Evolutionary conservation across 2,113 vertebrate genomes (phyloP).

Genomic region (Climacteris rufus): DNA sequence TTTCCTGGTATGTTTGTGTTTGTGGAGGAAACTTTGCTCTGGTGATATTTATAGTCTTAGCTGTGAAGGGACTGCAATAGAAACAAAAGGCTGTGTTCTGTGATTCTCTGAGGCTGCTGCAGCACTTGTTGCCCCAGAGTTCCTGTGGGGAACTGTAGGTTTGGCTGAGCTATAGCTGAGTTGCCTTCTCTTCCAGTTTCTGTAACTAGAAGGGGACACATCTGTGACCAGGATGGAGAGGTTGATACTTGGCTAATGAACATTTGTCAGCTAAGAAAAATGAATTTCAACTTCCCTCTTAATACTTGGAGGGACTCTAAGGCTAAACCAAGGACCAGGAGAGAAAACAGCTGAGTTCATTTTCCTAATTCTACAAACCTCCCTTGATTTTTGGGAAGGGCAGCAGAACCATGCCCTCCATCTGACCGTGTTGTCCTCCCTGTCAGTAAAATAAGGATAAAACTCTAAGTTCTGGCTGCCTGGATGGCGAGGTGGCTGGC

Average conservation of each 20-base stretch:
- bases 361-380: neutral
- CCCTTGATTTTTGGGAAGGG: neutral
- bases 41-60: neutral
- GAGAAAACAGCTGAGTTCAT: neutral
- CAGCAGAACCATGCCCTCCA: neutral
- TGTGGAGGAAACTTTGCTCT: neutral
- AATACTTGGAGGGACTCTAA: neutral
- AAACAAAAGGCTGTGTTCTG: neutral
- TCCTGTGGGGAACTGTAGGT: neutral
- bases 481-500: neutral
- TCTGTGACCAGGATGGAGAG: neutral
- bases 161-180: neutral
- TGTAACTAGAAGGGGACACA: neutral
- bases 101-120: neutral
- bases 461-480: neutral
- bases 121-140: neutral
- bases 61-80: neutral
- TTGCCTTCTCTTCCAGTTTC: neutral
- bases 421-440: accelerated
- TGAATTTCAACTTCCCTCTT: neutral
- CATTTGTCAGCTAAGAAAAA: neutral
- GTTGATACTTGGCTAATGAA: neutral
- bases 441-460: neutral
- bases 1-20: neutral
- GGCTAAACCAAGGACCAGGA: neutral